These are phyloP conservation scores for Agonopterix heracliana DNA, from an alignment of 2,888 invertebrate genomes.

Conservation along the genomic window DNA sequence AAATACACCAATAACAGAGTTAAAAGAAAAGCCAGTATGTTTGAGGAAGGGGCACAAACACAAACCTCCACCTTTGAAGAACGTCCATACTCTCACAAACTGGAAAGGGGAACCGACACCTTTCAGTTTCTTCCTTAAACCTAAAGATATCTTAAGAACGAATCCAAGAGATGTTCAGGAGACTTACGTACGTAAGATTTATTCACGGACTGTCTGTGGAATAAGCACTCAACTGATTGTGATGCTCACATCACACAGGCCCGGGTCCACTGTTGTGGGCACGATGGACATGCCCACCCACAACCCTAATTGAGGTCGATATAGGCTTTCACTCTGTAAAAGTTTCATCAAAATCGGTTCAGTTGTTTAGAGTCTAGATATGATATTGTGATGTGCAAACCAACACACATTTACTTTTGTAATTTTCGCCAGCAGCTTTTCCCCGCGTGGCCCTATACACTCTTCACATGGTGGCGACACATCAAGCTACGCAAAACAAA, in stretches of 20 bases:
- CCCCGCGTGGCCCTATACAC: too few relatives aligned
- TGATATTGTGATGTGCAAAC: too few relatives aligned
- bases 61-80: constrained; percentile 26
- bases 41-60: constrained; percentile 1
- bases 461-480: too few relatives aligned
- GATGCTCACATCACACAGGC: not conserved
- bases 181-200: constrained; percentile 30
- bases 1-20: constrained; percentile 19
- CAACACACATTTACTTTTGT: too few relatives aligned
- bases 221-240: not conserved
- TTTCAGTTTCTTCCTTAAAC: constrained; percentile 32
- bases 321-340: not conserved
- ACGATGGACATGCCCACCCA: not conserved
- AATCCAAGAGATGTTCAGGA: constrained; percentile 33
- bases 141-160: constrained; percentile 27
- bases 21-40: constrained; percentile 19
- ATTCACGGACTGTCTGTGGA: too few relatives aligned
- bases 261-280: not conserved
- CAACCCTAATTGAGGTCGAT: too few relatives aligned
- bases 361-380: not conserved
- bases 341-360: not conserved
- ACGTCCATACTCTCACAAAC: constrained; percentile 34
- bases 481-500: too few relatives aligned
- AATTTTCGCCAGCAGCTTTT: too few relatives aligned
- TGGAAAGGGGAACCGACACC: constrained; percentile 30